Evolutionary conservation across 1,140 invertebrate genomes (phyloP).

Genomic region (Caerostris extrusa): DNA sequence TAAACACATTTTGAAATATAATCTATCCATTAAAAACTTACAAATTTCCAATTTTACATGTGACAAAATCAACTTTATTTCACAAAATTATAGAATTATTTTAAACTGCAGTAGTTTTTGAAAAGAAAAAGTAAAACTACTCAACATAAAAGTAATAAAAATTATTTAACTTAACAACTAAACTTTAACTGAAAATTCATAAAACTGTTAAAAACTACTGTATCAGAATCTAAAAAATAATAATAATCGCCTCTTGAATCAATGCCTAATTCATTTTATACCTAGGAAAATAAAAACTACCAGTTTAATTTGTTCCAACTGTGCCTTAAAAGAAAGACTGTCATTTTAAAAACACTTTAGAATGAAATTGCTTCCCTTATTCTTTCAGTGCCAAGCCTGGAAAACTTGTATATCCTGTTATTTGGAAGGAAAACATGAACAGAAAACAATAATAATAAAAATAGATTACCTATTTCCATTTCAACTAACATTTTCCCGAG

Average conservation of each 20-base stretch:
- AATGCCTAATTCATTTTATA: not conserved
- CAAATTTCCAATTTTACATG: too few relatives aligned
- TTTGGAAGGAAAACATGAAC: not conserved
- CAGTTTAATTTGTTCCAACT: not conserved
- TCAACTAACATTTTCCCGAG: conserved; percentile 16
- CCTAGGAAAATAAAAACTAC: not conserved
- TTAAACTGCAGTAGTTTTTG: too few relatives aligned
- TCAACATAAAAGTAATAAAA: too few relatives aligned
- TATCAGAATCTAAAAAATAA: too few relatives aligned
- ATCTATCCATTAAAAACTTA: too few relatives aligned
- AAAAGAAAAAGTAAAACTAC: too few relatives aligned
- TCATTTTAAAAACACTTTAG: not conserved
- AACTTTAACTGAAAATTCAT: too few relatives aligned
- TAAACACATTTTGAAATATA: too few relatives aligned
- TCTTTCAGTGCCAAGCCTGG: not conserved
- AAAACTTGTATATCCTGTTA: conserved; percentile 5
- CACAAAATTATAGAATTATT: too few relatives aligned
- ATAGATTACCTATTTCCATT: conserved; percentile 55
- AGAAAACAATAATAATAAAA: conserved; percentile 32
- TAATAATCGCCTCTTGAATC: not conserved
- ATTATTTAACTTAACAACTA: too few relatives aligned
- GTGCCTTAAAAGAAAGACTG: not conserved
- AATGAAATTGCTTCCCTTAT: not conserved
- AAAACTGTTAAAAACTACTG: too few relatives aligned
- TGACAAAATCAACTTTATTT: too few relatives aligned